Conservation (phyloP, 2,113 vertebrate species). For the Hydrochoerus hydrochaeris region DNA sequence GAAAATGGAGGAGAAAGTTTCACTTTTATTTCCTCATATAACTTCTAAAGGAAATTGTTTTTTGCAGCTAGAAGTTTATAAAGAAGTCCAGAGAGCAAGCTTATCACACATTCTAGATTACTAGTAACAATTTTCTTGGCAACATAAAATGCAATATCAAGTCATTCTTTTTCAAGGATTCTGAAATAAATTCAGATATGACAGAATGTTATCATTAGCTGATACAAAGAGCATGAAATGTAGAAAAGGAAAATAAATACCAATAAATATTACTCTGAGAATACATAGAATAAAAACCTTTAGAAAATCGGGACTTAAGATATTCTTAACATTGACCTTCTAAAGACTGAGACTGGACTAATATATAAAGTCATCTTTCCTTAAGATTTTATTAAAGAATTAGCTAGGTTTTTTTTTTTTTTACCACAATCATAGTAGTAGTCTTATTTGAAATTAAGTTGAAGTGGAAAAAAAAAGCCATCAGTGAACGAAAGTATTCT, state of each 20-base stretch:
- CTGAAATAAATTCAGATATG: slow-evolving; percentile 46
- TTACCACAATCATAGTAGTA: background rate
- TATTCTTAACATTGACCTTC: slow-evolving; percentile 27
- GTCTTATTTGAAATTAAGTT: slow-evolving; percentile 40
- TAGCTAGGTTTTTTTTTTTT: background rate
- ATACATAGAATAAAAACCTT: slow-evolving; percentile 13
- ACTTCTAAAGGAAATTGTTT: slow-evolving; percentile 28
- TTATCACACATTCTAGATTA: background rate
- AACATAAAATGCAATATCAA: slow-evolving; percentile 3
- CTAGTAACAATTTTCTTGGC: slow-evolving; percentile 4
- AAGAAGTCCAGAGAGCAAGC: background rate
- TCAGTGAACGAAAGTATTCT: slow-evolving; percentile 17
- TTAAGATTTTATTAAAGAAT: slow-evolving; percentile 37
- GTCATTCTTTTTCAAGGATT: slow-evolving; percentile 6
- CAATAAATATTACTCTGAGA: slow-evolving; percentile 21
- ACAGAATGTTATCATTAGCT: slow-evolving; percentile 19
- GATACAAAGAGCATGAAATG: slow-evolving; percentile 26
- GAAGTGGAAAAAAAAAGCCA: slow-evolving; percentile 17
- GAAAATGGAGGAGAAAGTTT: background rate
- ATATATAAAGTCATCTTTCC: background rate
- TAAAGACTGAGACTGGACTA: slow-evolving; percentile 19
- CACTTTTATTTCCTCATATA: background rate
- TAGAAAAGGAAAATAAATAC: background rate
- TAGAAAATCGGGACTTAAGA: background rate
- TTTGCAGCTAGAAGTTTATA: slow-evolving; percentile 16